Evolutionary conservation across 2,888 invertebrate genomes (phyloP), one percentile per base, ranked within the genome.

Genomic region (Neria commutata): DNA sequence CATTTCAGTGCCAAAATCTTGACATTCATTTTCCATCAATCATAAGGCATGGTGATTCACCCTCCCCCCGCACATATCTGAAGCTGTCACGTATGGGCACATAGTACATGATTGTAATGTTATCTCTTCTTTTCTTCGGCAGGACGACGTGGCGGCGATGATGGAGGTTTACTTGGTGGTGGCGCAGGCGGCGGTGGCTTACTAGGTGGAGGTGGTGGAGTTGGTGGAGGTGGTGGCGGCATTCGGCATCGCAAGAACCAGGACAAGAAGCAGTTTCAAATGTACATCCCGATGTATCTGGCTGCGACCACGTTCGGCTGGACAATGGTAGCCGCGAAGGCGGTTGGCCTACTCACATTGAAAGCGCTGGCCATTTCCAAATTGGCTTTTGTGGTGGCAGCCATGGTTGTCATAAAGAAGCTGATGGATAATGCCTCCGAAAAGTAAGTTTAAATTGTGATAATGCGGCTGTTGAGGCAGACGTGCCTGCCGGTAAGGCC

Each of bases 281-380:
- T 88, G 70, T 82, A 88, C 56, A 81, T 91, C 10, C 89, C 90
- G 5, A 83, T 89, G 71, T 80, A 90, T 47, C 82, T 90, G 68
- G 90, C 90, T 25, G 87, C 89, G 80, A 90, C 89, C 70, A 85
- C 87, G 1, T 86, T 89, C 1, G 87, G 87, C 10, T 84, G 87
- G 66, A 84, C 86, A 47, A 83, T 89, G 64, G 83, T 89, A 49
- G 86, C 85, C 0, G 81, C 89, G 60, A 84, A 86, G 34, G 83
- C 86, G 1, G 86, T 90, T 25, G 86, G 87, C 0, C 76, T 86
- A 8, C 79, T 90, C 2, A 88, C 89, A 0, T 69, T 91, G 8
- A 90, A 91, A 75, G 88, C 91, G 0, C 83, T 90, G 64, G 77
- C 87, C n/a, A 84, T 89, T 47, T 89, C 89, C 51, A 90, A 90